Conservation (phyloP, 1,140 invertebrate species). For the Phenacoccus solenopsis region DNA sequence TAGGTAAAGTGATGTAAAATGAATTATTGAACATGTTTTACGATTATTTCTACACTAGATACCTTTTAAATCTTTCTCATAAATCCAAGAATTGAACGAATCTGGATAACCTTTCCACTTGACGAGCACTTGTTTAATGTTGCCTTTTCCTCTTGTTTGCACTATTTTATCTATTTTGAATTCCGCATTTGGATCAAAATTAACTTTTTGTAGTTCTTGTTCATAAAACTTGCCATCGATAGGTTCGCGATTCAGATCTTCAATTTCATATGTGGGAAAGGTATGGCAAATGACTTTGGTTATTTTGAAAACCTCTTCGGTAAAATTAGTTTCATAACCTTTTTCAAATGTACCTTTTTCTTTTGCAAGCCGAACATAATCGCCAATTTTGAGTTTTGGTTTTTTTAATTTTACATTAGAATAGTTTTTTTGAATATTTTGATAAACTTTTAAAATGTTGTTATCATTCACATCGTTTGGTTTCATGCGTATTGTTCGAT, state of each 20-base stretch:
- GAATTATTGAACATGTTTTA: neutral
- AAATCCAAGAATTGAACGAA: neutral
- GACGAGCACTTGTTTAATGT: neutral
- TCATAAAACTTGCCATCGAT: conserved; percentile 30
- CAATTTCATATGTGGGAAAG: conserved; percentile 28
- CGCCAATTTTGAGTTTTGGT: conserved; percentile 21
- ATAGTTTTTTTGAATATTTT: conserved; percentile 25
- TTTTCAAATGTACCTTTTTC: conserved; percentile 26
- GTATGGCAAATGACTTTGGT: conserved; percentile 25
- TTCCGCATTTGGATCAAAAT: neutral
- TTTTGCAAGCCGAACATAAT: conserved; percentile 28
- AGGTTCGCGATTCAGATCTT: conserved; percentile 28
- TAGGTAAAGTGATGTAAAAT: neutral
- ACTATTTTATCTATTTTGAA: conserved; percentile 17
- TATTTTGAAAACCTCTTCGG: conserved; percentile 32
- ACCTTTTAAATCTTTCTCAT: neutral
- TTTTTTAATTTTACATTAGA: conserved; percentile 22
- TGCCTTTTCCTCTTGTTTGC: neutral
- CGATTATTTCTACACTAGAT: neutral
- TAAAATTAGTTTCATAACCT: conserved; percentile 31
- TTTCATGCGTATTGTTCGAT: conserved; percentile 26
- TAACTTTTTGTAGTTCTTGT: conserved; percentile 26
- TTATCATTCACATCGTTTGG: neutral
- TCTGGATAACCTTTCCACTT: neutral
- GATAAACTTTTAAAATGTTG: neutral